phyloP scores from a whole-genome alignment of 2,888 invertebrate species.

The Netelia inedita region DNA sequence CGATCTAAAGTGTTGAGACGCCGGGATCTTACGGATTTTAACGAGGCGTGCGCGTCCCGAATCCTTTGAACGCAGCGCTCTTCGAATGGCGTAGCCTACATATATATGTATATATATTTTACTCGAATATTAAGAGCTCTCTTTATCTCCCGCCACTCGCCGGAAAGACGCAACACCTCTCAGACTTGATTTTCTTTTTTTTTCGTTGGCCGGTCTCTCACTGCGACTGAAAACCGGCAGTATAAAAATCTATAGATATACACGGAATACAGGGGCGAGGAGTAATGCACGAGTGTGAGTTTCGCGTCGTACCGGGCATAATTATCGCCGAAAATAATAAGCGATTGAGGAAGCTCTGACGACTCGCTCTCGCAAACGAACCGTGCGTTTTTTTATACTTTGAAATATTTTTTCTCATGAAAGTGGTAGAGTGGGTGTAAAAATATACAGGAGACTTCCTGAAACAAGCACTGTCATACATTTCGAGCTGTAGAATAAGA shows the following conservation, averaged over 20 bases:
- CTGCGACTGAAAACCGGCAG: slow-evolving; percentile 4
- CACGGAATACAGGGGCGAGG: slow-evolving; percentile 9
- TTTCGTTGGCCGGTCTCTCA: slow-evolving; percentile 10
- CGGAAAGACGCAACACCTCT: slow-evolving; percentile 56
- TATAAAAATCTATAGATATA: slow-evolving; percentile 9
- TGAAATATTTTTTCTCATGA: slow-evolving; percentile 43
- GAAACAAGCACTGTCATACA: slow-evolving; percentile 14
- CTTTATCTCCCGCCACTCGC: slow-evolving; percentile 69
- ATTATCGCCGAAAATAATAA: slow-evolving; percentile 64
- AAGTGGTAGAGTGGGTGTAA: slow-evolving; percentile 9
- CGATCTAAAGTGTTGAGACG: slow-evolving; percentile 22
- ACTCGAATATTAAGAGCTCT: slow-evolving; percentile 71
- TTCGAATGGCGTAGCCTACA: slow-evolving; percentile 25
- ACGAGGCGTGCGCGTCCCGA: slow-evolving; percentile 60
- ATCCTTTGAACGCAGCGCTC: slow-evolving; percentile 64
- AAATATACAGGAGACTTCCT: slow-evolving; percentile 50
- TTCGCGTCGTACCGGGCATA: slow-evolving; percentile 50
- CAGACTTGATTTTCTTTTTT: slow-evolving; percentile 37
- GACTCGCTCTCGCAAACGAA: slow-evolving; percentile 58
- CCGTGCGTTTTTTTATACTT: slow-evolving; percentile 53
- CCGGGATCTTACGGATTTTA: slow-evolving; percentile 64
- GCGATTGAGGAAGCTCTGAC: slow-evolving; percentile 33
- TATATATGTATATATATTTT: slow-evolving; percentile 43
- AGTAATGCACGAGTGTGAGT: slow-evolving; percentile 49
- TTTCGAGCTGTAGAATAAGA: neutral